These are phyloP conservation scores for Arvicanthis niloticus DNA, from an alignment of 2,113 vertebrate species.

Conservation along the genomic window DNA sequence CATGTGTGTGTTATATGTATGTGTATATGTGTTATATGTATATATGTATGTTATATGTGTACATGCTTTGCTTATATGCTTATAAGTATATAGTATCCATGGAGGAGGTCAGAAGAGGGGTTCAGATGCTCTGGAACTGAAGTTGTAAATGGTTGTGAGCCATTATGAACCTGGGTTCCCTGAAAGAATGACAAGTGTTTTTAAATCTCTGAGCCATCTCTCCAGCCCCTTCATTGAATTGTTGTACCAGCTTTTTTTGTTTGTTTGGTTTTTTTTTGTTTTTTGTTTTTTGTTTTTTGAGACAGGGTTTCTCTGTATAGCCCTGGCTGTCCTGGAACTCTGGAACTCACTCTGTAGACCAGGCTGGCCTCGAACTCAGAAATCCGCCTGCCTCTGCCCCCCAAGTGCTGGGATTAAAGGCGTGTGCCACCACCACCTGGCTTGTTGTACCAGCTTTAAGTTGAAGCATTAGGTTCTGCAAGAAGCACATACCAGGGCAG, in stretches of 20 bases:
- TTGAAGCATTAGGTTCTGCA: neutral
- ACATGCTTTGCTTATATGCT: neutral
- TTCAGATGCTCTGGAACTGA: neutral
- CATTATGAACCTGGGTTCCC: neutral
- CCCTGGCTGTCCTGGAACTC: too few relatives aligned
- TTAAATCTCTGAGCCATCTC: neutral
- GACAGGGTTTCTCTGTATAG: too few relatives aligned
- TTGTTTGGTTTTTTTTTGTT: too few relatives aligned
- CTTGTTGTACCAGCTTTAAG: neutral
- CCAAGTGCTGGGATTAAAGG: too few relatives aligned
- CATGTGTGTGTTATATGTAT: neutral
- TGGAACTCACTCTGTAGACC: too few relatives aligned
- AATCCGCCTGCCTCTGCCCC: too few relatives aligned
- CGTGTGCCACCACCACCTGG: too few relatives aligned
- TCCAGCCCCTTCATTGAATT: neutral
- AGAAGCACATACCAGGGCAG: neutral
- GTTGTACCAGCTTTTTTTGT: too few relatives aligned
- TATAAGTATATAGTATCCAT: neutral
- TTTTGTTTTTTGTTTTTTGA: too few relatives aligned
- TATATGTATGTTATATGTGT: neutral
- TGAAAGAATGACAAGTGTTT: neutral
- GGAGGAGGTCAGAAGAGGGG: neutral
- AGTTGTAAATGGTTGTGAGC: neutral
- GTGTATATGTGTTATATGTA: neutral
- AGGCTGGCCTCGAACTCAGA: too few relatives aligned